Percentiles rank a stretch among this genome's conserved stretches.
Evolutionary conservation across 2,888 invertebrate species (phyloP).

Genomic region (Gandaritis pyraliata): DNA sequence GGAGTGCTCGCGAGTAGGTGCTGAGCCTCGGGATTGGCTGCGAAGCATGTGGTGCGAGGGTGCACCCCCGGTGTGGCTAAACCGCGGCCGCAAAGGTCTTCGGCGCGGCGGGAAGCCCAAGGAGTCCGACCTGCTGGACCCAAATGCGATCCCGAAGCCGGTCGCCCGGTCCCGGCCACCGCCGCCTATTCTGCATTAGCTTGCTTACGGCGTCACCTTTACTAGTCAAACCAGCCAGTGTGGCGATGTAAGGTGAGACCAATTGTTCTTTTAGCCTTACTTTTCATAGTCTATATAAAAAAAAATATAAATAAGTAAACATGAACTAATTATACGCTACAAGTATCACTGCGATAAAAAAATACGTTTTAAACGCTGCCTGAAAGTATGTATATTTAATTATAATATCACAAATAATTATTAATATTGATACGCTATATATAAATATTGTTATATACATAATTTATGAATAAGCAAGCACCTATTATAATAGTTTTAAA

Average conservation of each 20-base stretch:
- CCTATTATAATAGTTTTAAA: no score
- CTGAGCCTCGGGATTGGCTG: slow-evolving; percentile 89
- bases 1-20: slow-evolving; percentile 92
- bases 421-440: no score
- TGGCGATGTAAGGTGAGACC: slow-evolving; percentile 69
- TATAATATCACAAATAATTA: no score
- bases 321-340: no score
- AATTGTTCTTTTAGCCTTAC: neutral
- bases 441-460: no score
- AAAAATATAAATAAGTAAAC: no score
- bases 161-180: slow-evolving; percentile 72
- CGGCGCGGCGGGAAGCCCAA: slow-evolving; percentile 40
- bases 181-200: slow-evolving; percentile 74
- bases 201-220: slow-evolving; percentile 58
- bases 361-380: no score
- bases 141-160: slow-evolving; percentile 63
- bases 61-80: slow-evolving; percentile 68
- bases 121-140: slow-evolving; percentile 55
- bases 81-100: slow-evolving; percentile 57
- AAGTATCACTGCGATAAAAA: no score
- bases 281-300: no score
- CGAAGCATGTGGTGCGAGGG: slow-evolving; percentile 87
- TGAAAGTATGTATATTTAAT: no score
- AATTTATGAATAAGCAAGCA: no score
- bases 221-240: slow-evolving; percentile 81